A percentile compares a stretch with the other conserved stretches of the same genome.
phyloP scores from a whole-genome alignment of 2,113 vertebrate genomes.

The Laticauda colubrina region DNA sequence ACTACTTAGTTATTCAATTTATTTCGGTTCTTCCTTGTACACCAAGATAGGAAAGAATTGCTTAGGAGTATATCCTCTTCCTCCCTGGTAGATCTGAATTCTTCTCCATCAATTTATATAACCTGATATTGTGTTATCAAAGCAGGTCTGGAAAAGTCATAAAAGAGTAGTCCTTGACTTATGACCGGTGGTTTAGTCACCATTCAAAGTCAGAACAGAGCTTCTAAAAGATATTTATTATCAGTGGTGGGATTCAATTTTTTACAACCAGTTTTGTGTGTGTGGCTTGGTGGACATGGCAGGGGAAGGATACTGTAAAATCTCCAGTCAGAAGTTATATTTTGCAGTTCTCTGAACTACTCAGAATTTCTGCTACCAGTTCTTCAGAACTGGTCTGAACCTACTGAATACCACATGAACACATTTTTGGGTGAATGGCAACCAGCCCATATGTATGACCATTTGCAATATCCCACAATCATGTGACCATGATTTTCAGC shows the following conservation, averaged over 20 bases:
- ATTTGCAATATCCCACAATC: background rate
- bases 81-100: background rate
- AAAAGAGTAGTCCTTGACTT: background rate
- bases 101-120: background rate
- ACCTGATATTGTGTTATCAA: background rate
- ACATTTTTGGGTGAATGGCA: background rate
- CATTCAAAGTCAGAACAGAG: background rate
- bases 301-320: too few relatives aligned
- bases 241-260: background rate
- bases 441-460: background rate
- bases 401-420: background rate
- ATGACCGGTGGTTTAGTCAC: background rate
- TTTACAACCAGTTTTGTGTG: too few relatives aligned
- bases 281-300: too few relatives aligned
- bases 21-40: background rate
- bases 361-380: too few relatives aligned
- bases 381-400: too few relatives aligned
- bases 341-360: too few relatives aligned
- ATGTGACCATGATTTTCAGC: background rate
- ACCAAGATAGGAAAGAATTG: background rate
- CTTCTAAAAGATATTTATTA: background rate
- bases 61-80: background rate
- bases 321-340: too few relatives aligned
- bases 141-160: background rate
- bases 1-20: background rate